Percentiles rank a stretch among this genome's conserved stretches.
Conservation (phyloP, 2,888 invertebrate species). For the Harpalus rubripes region DNA sequence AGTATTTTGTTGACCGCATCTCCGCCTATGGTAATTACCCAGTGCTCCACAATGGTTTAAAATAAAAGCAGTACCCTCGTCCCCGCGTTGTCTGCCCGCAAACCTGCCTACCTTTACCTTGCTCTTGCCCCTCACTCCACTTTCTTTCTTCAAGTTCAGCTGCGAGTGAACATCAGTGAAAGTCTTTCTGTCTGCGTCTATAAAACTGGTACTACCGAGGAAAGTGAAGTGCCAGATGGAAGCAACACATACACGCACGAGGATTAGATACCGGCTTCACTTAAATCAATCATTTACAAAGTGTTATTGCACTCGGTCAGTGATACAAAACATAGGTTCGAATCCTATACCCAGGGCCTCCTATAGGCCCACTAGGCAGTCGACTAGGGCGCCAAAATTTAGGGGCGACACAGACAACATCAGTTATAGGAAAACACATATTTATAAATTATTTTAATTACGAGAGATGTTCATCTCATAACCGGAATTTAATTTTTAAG, state of each 20-base stretch:
- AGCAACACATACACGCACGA: neutral
- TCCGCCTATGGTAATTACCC: slow-evolving; percentile 43
- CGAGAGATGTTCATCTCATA: too few relatives aligned
- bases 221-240: slow-evolving; percentile 10
- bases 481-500: too few relatives aligned
- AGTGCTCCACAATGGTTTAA: slow-evolving; percentile 51
- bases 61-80: slow-evolving; percentile 22
- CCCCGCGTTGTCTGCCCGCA: slow-evolving; percentile 6
- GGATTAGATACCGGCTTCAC: neutral
- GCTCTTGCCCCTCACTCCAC: slow-evolving; percentile 30
- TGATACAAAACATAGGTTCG: too few relatives aligned
- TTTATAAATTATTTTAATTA: too few relatives aligned
- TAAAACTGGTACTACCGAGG: slow-evolving; percentile 6
- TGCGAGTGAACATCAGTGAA: slow-evolving; percentile 34
- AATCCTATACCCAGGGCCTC: too few relatives aligned
- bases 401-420: too few relatives aligned
- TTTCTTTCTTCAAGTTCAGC: slow-evolving; percentile 50
- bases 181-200: slow-evolving; percentile 7
- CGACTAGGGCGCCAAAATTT: too few relatives aligned
- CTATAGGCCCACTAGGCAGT: too few relatives aligned
- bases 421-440: too few relatives aligned
- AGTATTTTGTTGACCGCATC: neutral
- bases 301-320: too few relatives aligned
- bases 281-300: neutral
- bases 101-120: neutral